Evolutionary conservation across 2,113 vertebrate genomes (phyloP).

Genomic region (Chloropsis hardwickii): DNA sequence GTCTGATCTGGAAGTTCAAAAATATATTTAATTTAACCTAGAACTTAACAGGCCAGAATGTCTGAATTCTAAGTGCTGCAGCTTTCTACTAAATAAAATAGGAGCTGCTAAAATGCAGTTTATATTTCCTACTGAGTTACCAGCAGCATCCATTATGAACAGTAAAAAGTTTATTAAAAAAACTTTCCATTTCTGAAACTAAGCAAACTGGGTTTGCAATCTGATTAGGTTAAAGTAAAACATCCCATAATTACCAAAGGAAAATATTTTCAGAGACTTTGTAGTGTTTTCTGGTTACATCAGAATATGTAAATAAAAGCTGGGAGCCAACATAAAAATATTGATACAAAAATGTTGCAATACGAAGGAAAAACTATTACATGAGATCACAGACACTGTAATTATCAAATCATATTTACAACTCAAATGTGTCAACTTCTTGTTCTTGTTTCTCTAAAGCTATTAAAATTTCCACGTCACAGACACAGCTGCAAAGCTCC

Average conservation of each 20-base stretch:
- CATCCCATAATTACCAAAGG: neutral
- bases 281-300: neutral
- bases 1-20: neutral
- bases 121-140: neutral
- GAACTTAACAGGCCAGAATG: accelerated
- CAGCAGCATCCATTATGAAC: neutral
- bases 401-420: constrained; percentile 8
- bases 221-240: neutral
- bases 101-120: neutral
- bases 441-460: constrained; percentile 14
- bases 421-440: neutral
- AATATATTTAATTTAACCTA: neutral
- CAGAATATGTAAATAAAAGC: constrained; percentile 9
- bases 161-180: neutral
- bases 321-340: constrained; percentile 12
- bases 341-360: constrained; percentile 11
- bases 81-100: neutral
- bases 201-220: neutral
- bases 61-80: neutral
- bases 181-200: neutral
- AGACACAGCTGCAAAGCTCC: constrained; percentile 30
- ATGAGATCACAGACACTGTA: constrained; percentile 34
- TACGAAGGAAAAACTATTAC: neutral
- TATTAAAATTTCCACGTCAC: neutral
- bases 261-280: constrained; percentile 18